These are phyloP conservation scores for Spea multiplicata DNA, from an alignment of 2,113 vertebrate species.

Conservation along the genomic window DNA sequence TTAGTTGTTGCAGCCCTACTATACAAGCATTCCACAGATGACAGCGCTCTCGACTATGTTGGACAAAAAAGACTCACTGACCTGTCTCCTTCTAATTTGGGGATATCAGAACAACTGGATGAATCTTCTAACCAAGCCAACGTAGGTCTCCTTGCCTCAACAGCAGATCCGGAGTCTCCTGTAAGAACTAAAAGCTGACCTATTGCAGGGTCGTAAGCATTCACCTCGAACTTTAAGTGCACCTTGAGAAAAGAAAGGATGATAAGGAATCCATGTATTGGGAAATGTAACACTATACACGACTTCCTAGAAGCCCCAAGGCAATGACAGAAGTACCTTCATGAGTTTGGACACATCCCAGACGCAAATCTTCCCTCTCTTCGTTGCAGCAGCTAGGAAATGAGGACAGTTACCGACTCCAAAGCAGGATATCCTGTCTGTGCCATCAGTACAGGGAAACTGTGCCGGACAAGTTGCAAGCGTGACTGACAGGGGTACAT, in stretches of 20 bases:
- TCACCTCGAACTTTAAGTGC: constrained; percentile 97
- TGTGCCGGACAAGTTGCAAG: constrained; percentile 95
- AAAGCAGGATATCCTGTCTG: constrained; percentile 93
- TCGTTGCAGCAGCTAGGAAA: constrained; percentile 94
- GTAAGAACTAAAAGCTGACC: constrained; percentile 86
- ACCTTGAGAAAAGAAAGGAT: constrained; percentile 68
- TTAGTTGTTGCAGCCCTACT: too few relatives aligned
- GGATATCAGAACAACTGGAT: constrained; percentile 94
- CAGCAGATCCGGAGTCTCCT: constrained; percentile 82
- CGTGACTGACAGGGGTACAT: constrained; percentile 94
- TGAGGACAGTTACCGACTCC: constrained; percentile 96
- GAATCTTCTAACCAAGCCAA: constrained; percentile 94
- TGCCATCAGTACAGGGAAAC: constrained; percentile 87
- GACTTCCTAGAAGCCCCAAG: not conserved
- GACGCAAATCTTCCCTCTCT: constrained; percentile 94
- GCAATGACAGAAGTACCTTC: constrained; percentile 75
- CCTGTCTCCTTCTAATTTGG: constrained; percentile 98
- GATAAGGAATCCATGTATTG: not conserved
- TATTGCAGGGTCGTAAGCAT: constrained; percentile 93
- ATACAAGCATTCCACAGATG: too few relatives aligned
- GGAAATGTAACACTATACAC: not conserved
- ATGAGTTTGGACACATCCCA: constrained; percentile 99
- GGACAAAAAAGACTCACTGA: constrained; percentile 50
- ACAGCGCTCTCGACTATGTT: too few relatives aligned
- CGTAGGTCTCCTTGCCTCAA: constrained; percentile 87